Base-by-base conservation (phyloP, 2,797 vertebrate genomes). In the Spatula versicolor region DNA sequence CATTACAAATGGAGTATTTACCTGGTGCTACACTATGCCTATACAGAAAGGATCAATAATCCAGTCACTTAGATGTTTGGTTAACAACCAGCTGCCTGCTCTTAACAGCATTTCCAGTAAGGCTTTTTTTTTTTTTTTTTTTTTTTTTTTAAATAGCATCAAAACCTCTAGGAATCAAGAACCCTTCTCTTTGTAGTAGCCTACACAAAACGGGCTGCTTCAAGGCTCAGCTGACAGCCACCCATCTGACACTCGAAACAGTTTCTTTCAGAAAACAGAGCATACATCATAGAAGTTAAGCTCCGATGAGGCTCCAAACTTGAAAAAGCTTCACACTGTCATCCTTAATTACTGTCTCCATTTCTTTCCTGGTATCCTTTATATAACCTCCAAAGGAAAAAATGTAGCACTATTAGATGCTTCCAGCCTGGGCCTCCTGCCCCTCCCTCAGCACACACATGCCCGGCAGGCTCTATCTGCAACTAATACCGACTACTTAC, bases 341-440 rank as follows among this genome's bases (percentile, higher is more conserved):
- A 90, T 43, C 26, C 12, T 63, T 82, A 79, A 91, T 84, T 86
- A 92, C 26, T 2, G 20, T 14, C 77, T 76, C 86, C 17, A 59
- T 67, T 88, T 95, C 80, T 80, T 75, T 50, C 45, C 76, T 56
- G 9, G 46, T 76, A 94, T 68, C 35, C 35, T 89, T 90, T 77
- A 71, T 21, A 81, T 59, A 82, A 63, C 35, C 84, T 71, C 83
- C 66, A 88, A 93, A 78, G 55, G 16, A 88, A 92, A 94, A 93
- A 83, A 90, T 2, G 26, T 23, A 58, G 55, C 20, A 30, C 41
- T 81, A 19, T 46, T 62, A 86, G 28, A 69, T 45, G 48, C 8
- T 79, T 88, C 55, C 67, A 93, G 74, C 46, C 59, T 80, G 69
- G 46, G 52, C 92, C n/a, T 81, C 78, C 74, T 54, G 56, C 11